Base-by-base conservation (phyloP, 2,113 vertebrate species). In the Perca flavescens region DNA sequence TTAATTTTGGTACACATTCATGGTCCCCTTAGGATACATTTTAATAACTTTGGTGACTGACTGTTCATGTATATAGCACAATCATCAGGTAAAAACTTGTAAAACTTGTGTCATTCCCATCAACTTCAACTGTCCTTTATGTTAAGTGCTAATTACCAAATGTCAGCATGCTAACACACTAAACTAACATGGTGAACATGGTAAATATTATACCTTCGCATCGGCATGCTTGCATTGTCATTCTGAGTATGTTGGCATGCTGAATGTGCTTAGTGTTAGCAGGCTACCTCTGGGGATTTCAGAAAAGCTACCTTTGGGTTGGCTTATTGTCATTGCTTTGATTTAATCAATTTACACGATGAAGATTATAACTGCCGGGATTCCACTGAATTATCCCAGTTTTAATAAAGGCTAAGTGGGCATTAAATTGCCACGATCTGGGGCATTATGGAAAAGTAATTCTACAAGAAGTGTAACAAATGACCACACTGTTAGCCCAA, bases 391-490 rank as follows among this genome's bases (percentile, higher is more conserved):
- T 40, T 54, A 40, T 54, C n/a, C 47, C 10, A 28, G n/a, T 19
- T 64, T 47, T 61, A 71, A 67, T 52, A 43, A 82, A 58, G 19
- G 57, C 28, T 60, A 70, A 75, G 46, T 77, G 15, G 74, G 8
- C 53, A 74, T 71, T 73, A 77, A 73, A 70, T 82, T 77, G 53
- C 13, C 14, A 0, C 14, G 2, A 70, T 63, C 47, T 25, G 15
- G 28, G n/a, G 4, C 31, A 76, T 3, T 46, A 43, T 47, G 43
- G 25, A 77, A 57, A 75, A 65, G 31, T 74, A 79, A 50, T 77
- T 58, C 63, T 80, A 63, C 14, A 4, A 28, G 2, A 61, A 67
- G 43, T 62, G 7, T 53, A 84, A 73, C 17, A 74, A 67, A 85
- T 74, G 49, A 62, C n/a, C 31, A 25, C n/a, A 36, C 34, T 36